Evolutionary conservation across 2,888 invertebrate species (phyloP).

Genomic region (Leucophora obtusa): DNA sequence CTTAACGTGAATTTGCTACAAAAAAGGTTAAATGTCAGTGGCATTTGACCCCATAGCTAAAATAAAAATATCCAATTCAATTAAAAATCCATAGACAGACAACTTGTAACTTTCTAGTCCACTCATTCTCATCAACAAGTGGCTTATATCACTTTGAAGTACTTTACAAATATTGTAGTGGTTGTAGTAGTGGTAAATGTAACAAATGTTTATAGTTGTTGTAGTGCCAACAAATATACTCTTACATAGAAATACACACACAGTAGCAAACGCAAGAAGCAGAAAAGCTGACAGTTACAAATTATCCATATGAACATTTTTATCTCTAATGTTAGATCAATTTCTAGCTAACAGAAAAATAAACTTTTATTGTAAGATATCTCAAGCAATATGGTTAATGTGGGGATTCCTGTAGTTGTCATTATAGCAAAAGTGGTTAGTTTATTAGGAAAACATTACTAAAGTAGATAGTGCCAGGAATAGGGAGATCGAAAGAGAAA

Average conservation of each 20-base stretch:
- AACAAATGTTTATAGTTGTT: not conserved
- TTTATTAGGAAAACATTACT: conserved; percentile 13
- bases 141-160: conserved; percentile 17
- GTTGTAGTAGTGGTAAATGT: not conserved
- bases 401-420: conserved; percentile 18
- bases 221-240: not conserved
- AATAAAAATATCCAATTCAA: conserved; percentile 10
- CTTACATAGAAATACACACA: not conserved
- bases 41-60: conserved; percentile 8
- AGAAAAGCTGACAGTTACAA: conserved; percentile 39
- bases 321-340: conserved; percentile 45
- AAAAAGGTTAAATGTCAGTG: conserved; percentile 24
- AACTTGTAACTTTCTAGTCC: conserved; percentile 1
- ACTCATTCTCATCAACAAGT: conserved; percentile 27
- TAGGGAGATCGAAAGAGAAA: not conserved
- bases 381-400: conserved; percentile 14
- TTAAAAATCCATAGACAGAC: conserved; percentile 12
- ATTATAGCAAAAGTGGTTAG: conserved; percentile 4
- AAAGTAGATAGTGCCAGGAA: not conserved
- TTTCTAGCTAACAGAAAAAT: conserved; percentile 21
- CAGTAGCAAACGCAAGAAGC: not conserved
- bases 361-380: conserved; percentile 18
- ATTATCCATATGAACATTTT: conserved; percentile 24
- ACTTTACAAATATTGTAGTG: not conserved
- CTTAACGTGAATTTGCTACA: too few species aligned